A percentile compares a stretch with the other conserved stretches of the same genome.
Conservation (phyloP, 1,140 invertebrate genomes). For the Papilio machaon region DNA sequence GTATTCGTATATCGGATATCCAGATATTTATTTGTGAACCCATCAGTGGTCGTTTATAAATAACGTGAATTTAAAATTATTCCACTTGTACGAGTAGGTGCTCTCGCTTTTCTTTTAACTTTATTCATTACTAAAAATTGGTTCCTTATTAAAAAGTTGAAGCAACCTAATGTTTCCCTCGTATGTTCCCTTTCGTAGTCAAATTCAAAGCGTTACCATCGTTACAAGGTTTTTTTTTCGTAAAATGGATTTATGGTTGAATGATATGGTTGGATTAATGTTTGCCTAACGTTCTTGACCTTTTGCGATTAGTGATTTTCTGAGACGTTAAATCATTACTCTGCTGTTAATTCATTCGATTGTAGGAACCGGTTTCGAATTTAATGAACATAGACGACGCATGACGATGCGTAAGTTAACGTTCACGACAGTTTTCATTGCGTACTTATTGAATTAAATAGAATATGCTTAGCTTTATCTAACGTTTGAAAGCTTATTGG, state of each 20-base stretch:
- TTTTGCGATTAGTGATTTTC: conserved; percentile 3
- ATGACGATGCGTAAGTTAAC: not conserved
- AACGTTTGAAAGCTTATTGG: conserved; percentile 40
- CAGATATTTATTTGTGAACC: conserved; percentile 1
- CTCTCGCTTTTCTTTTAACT: not conserved
- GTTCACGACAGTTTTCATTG: not conserved
- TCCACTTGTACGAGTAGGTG: not conserved
- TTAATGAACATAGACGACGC: not conserved
- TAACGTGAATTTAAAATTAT: not conserved
- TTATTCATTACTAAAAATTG: not conserved
- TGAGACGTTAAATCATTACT: not conserved
- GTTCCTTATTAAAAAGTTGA: not conserved
- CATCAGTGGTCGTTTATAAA: not conserved
- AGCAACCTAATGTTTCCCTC: not conserved
- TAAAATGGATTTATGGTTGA: not conserved
- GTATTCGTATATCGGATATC: not conserved
- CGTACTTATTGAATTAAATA: not conserved
- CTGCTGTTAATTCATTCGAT: conserved; percentile 2
- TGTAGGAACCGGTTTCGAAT: conserved; percentile 3
- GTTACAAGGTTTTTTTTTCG: not conserved
- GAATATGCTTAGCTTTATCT: not conserved
- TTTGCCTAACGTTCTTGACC: conserved; percentile 2
- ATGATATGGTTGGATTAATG: not conserved
- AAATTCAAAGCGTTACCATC: not conserved
- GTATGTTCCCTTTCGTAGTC: not conserved